Evolutionary conservation across 2,888 invertebrate genomes (phyloP).

Genomic region (Ormyrus rosae): DNA sequence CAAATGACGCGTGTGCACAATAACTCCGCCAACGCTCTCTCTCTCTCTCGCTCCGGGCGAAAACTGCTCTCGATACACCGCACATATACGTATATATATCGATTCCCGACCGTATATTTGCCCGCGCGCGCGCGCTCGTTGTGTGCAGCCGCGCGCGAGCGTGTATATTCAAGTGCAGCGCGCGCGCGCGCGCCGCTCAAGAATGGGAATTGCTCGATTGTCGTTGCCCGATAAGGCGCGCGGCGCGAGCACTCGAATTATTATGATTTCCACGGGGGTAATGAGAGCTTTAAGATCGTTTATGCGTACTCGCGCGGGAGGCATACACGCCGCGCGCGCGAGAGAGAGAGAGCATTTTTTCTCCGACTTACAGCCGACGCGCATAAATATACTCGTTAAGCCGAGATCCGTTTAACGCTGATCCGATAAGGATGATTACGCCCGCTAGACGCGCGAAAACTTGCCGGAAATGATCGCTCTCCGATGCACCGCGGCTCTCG

Average conservation of each 20-base stretch:
- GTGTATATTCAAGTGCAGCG: too few relatives aligned
- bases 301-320: background rate
- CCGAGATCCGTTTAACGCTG: background rate
- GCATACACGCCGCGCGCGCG: background rate
- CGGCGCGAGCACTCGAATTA: constrained; percentile 1
- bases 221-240: constrained; percentile 13
- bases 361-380: background rate
- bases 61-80: background rate
- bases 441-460: constrained; percentile 14
- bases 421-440: constrained; percentile 18
- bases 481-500: background rate
- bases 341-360: background rate
- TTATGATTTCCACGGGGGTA: constrained; percentile 10
- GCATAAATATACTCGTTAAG: background rate
- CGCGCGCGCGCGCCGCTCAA: too few relatives aligned
- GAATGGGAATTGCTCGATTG: background rate
- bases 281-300: constrained; percentile 35
- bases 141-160: background rate
- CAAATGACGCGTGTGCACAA: background rate
- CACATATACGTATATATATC: too few relatives aligned
- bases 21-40: background rate
- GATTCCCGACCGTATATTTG: background rate
- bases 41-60: background rate
- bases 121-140: background rate
- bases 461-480: background rate